A percentile compares a stretch with the other conserved stretches of the same genome.
These are phyloP conservation scores for Elephas maximus DNA, from an alignment of 2,113 vertebrate genomes.

Conservation along the genomic window DNA sequence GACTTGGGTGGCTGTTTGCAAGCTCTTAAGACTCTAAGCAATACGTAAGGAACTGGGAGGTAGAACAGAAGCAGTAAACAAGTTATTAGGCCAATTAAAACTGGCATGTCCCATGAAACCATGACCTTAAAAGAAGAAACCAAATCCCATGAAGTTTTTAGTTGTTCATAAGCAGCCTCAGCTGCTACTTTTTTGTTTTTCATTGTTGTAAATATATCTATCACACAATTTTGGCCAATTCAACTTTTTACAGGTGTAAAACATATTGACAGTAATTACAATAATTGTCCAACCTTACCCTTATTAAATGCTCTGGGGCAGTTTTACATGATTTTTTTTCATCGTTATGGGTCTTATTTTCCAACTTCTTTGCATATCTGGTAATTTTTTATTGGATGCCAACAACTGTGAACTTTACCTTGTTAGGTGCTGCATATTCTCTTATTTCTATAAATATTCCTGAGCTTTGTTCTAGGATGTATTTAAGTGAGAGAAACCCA, in stretches of 20 bases:
- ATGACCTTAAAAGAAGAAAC: neutral
- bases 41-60: too few relatives aligned
- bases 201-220: neutral
- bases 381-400: constrained; percentile 28
- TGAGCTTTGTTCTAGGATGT: constrained; percentile 1
- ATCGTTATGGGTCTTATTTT: neutral
- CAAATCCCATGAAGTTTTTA: neutral
- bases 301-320: neutral
- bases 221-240: neutral
- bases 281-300: neutral
- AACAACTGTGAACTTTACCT: neutral
- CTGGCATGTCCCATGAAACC: too few relatives aligned
- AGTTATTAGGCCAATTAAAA: too few relatives aligned
- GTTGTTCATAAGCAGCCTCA: neutral
- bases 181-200: neutral
- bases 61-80: too few relatives aligned
- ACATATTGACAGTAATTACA: too few relatives aligned
- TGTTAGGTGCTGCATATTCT: constrained; percentile 6
- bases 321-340: constrained; percentile 54
- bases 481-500: constrained; percentile 44
- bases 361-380: neutral
- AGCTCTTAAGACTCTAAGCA: too few relatives aligned
- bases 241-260: neutral
- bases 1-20: too few relatives aligned
- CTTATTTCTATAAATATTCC: neutral